A percentile compares a stretch with the other conserved stretches of the same genome.
phyloP scores from a whole-genome alignment of 1,140 invertebrate genomes.

The Atta cephalotes region DNA sequence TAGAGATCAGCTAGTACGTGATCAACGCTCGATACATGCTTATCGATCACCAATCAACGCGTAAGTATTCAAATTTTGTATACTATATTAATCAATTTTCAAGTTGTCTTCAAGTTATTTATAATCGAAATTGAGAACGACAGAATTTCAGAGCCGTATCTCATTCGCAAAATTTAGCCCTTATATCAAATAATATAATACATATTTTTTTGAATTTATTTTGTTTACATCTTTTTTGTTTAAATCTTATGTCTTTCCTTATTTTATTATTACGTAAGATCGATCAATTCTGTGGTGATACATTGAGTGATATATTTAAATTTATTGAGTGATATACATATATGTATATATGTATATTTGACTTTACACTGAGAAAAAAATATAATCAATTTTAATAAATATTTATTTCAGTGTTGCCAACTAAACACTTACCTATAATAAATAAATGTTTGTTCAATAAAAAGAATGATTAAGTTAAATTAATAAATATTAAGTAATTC shows the following conservation, averaged over 20 bases:
- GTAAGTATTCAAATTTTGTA: constrained; percentile 38
- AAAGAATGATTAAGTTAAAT: no score
- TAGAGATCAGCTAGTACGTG: constrained; percentile 61
- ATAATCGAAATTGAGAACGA: constrained; percentile 34
- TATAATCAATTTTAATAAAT: no score
- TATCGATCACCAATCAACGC: constrained; percentile 43
- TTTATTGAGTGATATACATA: no score
- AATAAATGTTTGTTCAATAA: no score
- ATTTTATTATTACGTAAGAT: not conserved
- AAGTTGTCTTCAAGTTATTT: not conserved
- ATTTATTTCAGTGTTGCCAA: no score
- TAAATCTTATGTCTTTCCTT: not conserved
- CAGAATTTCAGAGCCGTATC: constrained; percentile 30
- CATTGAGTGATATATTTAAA: no score
- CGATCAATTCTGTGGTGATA: not conserved
- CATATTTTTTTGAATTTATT: not conserved
- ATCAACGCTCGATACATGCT: constrained; percentile 48
- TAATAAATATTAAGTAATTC: no score
- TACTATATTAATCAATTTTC: not conserved
- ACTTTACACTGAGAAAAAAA: no score
- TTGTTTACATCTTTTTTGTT: not conserved
- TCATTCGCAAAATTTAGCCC: not conserved
- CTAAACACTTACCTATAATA: no score
- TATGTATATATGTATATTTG: no score
- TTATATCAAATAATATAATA: not conserved